Base-by-base conservation (phyloP, 1,140 invertebrate genomes). In the Campoletis sonorensis region DNA sequence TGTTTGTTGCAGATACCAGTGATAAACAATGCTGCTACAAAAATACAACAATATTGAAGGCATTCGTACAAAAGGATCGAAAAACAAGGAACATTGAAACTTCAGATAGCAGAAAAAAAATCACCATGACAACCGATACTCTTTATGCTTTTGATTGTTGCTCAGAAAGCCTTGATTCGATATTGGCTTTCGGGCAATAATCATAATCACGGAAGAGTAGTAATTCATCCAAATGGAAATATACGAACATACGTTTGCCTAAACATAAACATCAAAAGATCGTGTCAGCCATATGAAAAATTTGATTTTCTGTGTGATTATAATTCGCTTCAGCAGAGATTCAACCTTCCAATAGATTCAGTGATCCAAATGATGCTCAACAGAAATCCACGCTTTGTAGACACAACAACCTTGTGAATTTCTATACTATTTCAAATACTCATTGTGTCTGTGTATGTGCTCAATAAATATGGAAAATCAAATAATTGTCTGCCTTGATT, bases 101-200 rank as follows among this genome's bases (percentile, higher is more conserved):
- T 33, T 7, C 30, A 33, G 30, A 81, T 76, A n/a, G n/a, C 75
- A 18, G 61, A 21, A 10, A 79, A 7, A 33, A 33, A 33, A 33
- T 33, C 30, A 33, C 30, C 30, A 33, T 33, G 30, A 33, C 30
- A 33, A 33, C 30, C 3, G 30, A 33, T 68, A 85, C 90, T 92
- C 91, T 92, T 92, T 88, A 90, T 92, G 92, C 88, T 92, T 92
- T 92, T 92, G 92, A 92, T 92, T 92, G 92, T 92, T 92, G 92
- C 92, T 92, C 92, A 91, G 91, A 92, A 92, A 91, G 89, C 91
- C 91, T 90, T 90, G 88, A 82, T 84, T 79, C 70, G 80, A 90
- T 89, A 92, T 61, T 89, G 92, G 90, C 91, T 92, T 92, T 92
- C 91, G 91, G 91, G 91, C 91, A 92, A 92, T 92, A 92, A 92